These are phyloP conservation scores for Meliscaeva auricollis DNA, from an alignment of 2,888 invertebrate genomes.

Conservation along the genomic window DNA sequence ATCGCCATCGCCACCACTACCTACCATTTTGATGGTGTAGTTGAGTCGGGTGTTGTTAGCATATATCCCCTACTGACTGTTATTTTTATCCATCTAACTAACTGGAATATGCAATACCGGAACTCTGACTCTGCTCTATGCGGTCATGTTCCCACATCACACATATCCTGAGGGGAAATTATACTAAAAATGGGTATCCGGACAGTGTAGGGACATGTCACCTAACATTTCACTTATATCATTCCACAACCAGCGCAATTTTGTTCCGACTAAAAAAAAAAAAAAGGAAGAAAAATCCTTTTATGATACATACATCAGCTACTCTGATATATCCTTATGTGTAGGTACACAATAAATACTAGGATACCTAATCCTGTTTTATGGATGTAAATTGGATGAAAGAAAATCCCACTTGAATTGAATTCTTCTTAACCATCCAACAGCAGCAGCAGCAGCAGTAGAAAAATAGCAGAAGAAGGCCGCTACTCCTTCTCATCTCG, in stretches of 20 bases:
- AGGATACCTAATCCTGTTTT: conserved; percentile 71
- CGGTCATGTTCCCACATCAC: conserved; percentile 24
- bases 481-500: conserved; percentile 11
- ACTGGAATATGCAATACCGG: conserved; percentile 31
- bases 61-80: conserved; percentile 18
- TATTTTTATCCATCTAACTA: conserved; percentile 50
- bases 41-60: conserved; percentile 25
- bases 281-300: neutral
- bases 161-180: conserved; percentile 22
- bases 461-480: neutral
- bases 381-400: conserved; percentile 75
- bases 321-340: conserved; percentile 50
- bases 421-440: conserved; percentile 65
- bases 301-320: conserved; percentile 23
- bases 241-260: conserved; percentile 7
- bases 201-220: conserved; percentile 22
- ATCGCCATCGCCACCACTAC: neutral
- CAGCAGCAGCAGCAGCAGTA: neutral
- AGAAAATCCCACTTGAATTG: conserved; percentile 73
- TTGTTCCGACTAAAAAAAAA: conserved; percentile 2
- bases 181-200: conserved; percentile 34
- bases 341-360: conserved; percentile 42
- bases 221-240: conserved; percentile 49
- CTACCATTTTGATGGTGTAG: neutral
- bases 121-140: neutral